These are phyloP conservation scores for Hoplodrina ambigua DNA, from an alignment of 2,888 invertebrate species.

Conservation along the genomic window DNA sequence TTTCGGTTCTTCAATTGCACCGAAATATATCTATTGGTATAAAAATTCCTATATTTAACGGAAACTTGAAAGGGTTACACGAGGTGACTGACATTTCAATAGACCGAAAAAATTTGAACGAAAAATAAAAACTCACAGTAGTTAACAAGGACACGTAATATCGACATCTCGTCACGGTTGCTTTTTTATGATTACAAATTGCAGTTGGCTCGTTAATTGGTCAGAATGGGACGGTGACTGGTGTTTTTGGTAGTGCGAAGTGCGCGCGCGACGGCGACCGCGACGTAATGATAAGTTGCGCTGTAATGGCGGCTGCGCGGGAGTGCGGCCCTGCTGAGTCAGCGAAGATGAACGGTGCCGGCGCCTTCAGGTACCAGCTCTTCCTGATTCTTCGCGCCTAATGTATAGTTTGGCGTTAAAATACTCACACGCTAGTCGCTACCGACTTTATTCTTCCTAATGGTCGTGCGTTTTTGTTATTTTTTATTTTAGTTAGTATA, in stretches of 20 bases:
- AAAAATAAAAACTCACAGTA: conserved; percentile 67
- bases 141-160: conserved; percentile 83
- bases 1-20: conserved; percentile 5
- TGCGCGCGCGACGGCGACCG: conserved; percentile 77
- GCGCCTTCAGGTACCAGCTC: conserved; percentile 78
- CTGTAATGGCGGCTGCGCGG: conserved; percentile 78
- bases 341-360: conserved; percentile 82
- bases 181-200: conserved; percentile 82
- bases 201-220: conserved; percentile 85
- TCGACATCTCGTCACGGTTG: conserved; percentile 82
- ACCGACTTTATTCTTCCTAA: conserved; percentile 49
- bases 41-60: conserved; percentile 26
- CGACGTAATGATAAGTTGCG: conserved; percentile 83
- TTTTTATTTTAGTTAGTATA: conserved; percentile 18
- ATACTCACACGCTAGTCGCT: conserved; percentile 54
- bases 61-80: conserved; percentile 46
- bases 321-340: conserved; percentile 85
- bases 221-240: conserved; percentile 84
- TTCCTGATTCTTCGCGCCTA: conserved; percentile 66
- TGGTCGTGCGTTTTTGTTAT: conserved; percentile 45
- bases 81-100: conserved; percentile 58
- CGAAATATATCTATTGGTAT: conserved; percentile 34
- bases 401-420: conserved; percentile 60
- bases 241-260: conserved; percentile 85
- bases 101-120: conserved; percentile 52